These are phyloP conservation scores for Xestia rhomboidea DNA, from an alignment of 2,888 invertebrate species.

Conservation along the genomic window DNA sequence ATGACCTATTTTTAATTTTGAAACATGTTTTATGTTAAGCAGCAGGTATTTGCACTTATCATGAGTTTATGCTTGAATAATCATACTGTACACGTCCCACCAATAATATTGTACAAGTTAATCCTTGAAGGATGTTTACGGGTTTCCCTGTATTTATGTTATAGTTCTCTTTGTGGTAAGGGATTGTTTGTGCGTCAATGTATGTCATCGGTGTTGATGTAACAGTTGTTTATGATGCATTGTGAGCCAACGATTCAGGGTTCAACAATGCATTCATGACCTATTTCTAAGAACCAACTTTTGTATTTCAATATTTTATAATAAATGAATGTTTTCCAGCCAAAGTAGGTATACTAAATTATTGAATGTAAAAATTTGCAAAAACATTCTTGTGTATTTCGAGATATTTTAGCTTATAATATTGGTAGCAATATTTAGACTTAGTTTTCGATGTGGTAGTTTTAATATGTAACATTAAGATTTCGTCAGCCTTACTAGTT, in stretches of 20 bases:
- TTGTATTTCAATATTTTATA: slow-evolving; percentile 29
- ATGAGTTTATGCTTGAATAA: slow-evolving; percentile 27
- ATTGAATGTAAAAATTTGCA: slow-evolving; percentile 15
- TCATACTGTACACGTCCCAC: slow-evolving; percentile 46
- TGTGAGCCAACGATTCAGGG: slow-evolving; percentile 29
- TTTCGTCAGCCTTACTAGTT: slow-evolving; percentile 64
- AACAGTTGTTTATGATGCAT: slow-evolving; percentile 33
- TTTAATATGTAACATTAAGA: slow-evolving; percentile 34
- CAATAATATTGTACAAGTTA: slow-evolving; percentile 35
- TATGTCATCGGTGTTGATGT: slow-evolving; percentile 40
- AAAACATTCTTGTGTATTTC: slow-evolving; percentile 25
- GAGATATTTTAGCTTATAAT: slow-evolving; percentile 32
- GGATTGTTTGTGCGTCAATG: slow-evolving; percentile 11
- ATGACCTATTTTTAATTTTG: slow-evolving; percentile 24
- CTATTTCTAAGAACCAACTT: slow-evolving; percentile 7
- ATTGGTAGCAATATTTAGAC: slow-evolving; percentile 51
- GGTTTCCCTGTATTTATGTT: slow-evolving; percentile 31
- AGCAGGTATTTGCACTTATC: slow-evolving; percentile 2
- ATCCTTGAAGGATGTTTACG: slow-evolving; percentile 32
- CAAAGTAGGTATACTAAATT: slow-evolving; percentile 49
- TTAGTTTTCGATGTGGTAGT: slow-evolving; percentile 40
- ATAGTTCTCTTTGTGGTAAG: slow-evolving; percentile 33
- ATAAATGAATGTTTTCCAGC: slow-evolving; percentile 27
- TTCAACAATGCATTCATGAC: slow-evolving; percentile 26
- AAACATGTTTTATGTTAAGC: slow-evolving; percentile 5